Evolutionary conservation across 2,888 invertebrate genomes (phyloP).

Genomic region (Clitarchus hookeri): DNA sequence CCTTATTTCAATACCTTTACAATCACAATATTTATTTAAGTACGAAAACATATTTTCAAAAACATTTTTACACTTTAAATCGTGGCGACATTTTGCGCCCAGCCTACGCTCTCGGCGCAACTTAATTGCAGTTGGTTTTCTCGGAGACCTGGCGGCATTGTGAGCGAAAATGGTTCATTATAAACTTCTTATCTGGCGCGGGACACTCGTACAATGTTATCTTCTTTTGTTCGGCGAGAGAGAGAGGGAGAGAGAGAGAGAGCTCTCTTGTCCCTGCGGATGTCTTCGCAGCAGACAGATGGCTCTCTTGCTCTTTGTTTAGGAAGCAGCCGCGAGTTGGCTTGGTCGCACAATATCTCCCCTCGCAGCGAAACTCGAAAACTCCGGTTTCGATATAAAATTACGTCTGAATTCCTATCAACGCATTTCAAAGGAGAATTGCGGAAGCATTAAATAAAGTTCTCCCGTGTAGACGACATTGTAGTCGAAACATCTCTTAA

Average conservation of each 20-base stretch:
- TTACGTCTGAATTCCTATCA: too few species aligned
- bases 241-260: too few species aligned
- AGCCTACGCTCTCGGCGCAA: neutral
- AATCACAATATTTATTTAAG: too few species aligned
- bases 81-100: neutral
- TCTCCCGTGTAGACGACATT: too few species aligned
- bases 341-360: neutral
- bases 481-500: too few species aligned
- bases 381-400: neutral
- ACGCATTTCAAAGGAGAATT: too few species aligned
- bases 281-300: slow-evolving; percentile 5
- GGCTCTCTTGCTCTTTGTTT: neutral
- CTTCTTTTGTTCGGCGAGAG: neutral
- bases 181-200: slow-evolving; percentile 14
- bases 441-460: too few species aligned
- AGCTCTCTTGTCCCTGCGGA: neutral
- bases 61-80: too few species aligned
- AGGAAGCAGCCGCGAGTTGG: neutral
- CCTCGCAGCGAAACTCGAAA: neutral
- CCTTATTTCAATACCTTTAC: too few species aligned
- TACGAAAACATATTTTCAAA: too few species aligned
- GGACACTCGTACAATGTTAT: neutral
- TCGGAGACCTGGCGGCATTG: neutral
- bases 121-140: neutral
- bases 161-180: neutral